Evolutionary conservation across 2,888 invertebrate species (phyloP), one percentile per base, ranked within the genome.

Genomic region (Diarsia brunnea): DNA sequence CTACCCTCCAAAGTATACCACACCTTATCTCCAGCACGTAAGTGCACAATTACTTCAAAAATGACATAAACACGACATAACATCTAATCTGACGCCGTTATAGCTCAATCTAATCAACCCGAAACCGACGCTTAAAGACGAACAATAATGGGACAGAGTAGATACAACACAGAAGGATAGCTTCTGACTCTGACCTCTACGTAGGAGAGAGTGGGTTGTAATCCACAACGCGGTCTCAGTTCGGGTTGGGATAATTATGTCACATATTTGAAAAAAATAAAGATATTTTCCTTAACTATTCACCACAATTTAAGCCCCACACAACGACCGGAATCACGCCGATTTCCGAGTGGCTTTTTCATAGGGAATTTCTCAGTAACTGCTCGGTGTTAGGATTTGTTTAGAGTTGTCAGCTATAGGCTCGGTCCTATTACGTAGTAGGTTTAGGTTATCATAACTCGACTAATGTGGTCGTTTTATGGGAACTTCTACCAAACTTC

Each of bases 101-200:
- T 64, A 69, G 69, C 87, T 85, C 79, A 84, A 87, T 87, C 68
- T 83, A 71, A 85, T 86, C 87, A 83, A 84, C 75, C 72, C 72
- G 38, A 66, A 82, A 84, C 71, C 27, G 58, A 14, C 14, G 53
- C 63, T 79, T 65, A 45, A 73, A 84, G 81, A 79, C 31, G 49
- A 66, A 58, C 27, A 58, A 69, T 79, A 84, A 73, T 58, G 49
- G 8, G 43, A 5, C 53, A 27, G 24, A 12, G 27, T 47, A 16
- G 4, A 47, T 47, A 16, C 19, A 0, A 19, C 31, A 4, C 51
- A 72, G 51, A 71, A 71, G 71, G 14, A 58, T 27, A 12, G 16
- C 24, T 7, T 2, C 5, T 16, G 24, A 58, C 1, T 16, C 24
- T 2, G 24, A 12, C 5, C 12, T 55, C 24, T 27, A 24, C 2